Percentiles rank a stretch among this genome's conserved stretches.
Evolutionary conservation across 2,797 vertebrate species (phyloP).

Genomic region (Premnoplex brunnescens): DNA sequence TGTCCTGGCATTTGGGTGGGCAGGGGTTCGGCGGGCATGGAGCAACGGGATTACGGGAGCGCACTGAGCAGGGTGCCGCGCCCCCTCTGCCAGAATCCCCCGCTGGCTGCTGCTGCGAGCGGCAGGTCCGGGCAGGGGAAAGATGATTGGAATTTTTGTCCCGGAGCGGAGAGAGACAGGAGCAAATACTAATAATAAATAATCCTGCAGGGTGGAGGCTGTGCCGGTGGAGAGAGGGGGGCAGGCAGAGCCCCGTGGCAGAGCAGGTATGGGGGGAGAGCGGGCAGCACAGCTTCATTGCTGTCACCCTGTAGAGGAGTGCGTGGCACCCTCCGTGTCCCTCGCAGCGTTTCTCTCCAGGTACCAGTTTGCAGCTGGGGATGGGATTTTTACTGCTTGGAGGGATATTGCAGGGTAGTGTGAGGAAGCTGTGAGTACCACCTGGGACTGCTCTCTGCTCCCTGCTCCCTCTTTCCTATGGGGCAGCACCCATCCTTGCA

Average conservation of each 20-base stretch:
- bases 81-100: conserved; percentile 68
- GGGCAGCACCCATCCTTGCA: not conserved
- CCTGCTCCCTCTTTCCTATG: not conserved
- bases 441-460: not conserved
- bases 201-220: conserved; percentile 54
- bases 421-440: not conserved
- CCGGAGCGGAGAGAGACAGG: conserved; percentile 83
- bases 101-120: conserved; percentile 71
- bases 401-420: not conserved
- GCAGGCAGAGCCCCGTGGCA: not conserved
- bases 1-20: not conserved
- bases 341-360: not conserved
- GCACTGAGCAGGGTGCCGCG: not conserved
- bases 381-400: not conserved
- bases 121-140: conserved; percentile 86
- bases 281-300: not conserved
- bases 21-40: not conserved
- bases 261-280: not conserved
- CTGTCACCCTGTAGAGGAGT: not conserved
- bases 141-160: conserved; percentile 91
- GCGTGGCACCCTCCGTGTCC: not conserved
- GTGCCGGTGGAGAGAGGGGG: not conserved
- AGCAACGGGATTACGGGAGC: not conserved
- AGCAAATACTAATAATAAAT: conserved; percentile 69
- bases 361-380: not conserved